Conservation (phyloP, 2,113 vertebrate species). For the Periophthalmus modestus region DNA sequence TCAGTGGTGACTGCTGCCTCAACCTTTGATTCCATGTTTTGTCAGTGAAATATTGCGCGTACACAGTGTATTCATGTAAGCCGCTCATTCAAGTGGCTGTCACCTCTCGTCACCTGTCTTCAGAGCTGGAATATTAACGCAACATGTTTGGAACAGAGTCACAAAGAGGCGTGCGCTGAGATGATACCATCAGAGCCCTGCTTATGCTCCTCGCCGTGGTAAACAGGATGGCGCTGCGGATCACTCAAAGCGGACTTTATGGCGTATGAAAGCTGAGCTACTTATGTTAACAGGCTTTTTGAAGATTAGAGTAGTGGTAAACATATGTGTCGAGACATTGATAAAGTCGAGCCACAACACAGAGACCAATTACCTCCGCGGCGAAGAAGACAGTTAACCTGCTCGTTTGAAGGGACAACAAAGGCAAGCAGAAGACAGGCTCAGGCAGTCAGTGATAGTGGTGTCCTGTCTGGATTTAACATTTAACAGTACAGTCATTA, state of each 20-base stretch:
- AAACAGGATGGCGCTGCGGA: slow-evolving; percentile 78
- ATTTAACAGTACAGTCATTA: slow-evolving; percentile 43
- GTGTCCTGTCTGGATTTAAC: slow-evolving; percentile 33
- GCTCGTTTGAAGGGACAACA: slow-evolving; percentile 44
- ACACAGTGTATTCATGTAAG: slow-evolving; percentile 51
- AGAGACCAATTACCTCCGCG: slow-evolving; percentile 64
- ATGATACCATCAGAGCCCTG: slow-evolving; percentile 71
- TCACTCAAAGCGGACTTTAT: slow-evolving; percentile 79
- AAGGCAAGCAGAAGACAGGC: slow-evolving; percentile 5
- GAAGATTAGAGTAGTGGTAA: slow-evolving; percentile 79
- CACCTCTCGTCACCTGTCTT: slow-evolving; percentile 67
- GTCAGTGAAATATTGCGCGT: slow-evolving; percentile 39
- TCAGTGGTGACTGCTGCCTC: slow-evolving; percentile 44
- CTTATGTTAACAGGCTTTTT: slow-evolving; percentile 82
- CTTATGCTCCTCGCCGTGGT: slow-evolving; percentile 68
- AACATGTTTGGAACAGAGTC: slow-evolving; percentile 64
- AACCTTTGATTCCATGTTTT: slow-evolving; percentile 68
- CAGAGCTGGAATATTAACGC: slow-evolving; percentile 72
- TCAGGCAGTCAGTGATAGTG: slow-evolving; percentile 18
- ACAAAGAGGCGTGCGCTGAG: slow-evolving; percentile 45
- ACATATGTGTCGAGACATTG: slow-evolving; percentile 73
- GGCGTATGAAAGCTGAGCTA: slow-evolving; percentile 79
- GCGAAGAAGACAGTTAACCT: slow-evolving; percentile 61
- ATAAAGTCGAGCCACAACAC: slow-evolving; percentile 62
- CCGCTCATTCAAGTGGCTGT: slow-evolving; percentile 46